A percentile compares a stretch with the other conserved stretches of the same genome.
phyloP scores from a whole-genome alignment of 2,888 invertebrate genomes.

The Teleogryllus oceanicus region DNA sequence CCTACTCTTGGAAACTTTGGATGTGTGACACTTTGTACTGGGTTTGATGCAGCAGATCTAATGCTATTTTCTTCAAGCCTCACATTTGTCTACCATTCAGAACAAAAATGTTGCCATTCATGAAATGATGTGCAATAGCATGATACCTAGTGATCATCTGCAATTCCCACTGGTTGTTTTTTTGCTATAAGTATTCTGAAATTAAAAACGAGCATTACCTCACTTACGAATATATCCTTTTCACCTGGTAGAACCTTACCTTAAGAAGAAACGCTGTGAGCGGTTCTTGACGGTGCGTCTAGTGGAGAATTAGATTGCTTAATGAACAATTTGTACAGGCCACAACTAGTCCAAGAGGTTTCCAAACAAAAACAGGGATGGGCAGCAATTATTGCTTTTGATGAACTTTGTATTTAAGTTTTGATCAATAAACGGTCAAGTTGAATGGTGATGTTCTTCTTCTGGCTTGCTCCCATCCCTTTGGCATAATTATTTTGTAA shows the following conservation, averaged over 20 bases:
- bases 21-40: neutral
- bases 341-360: neutral
- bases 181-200: slow-evolving; percentile 18
- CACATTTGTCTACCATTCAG: slow-evolving; percentile 27
- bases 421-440: slow-evolving; percentile 4
- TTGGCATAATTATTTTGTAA: neutral
- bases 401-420: slow-evolving; percentile 18
- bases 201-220: neutral
- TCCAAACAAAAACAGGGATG: neutral
- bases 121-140: slow-evolving; percentile 5
- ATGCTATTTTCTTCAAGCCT: slow-evolving; percentile 31
- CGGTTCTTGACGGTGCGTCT: neutral
- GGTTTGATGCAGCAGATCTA: neutral
- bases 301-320: neutral
- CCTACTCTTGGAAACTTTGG: neutral
- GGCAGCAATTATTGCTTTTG: slow-evolving; percentile 7
- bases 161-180: neutral
- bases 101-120: slow-evolving; percentile 18
- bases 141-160: neutral
- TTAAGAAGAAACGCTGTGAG: neutral
- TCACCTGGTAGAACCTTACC: neutral
- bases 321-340: slow-evolving; percentile 3
- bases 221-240: neutral
- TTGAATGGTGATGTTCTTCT: neutral
- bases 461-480: slow-evolving; percentile 18